Evolutionary conservation across 1,140 invertebrate genomes (phyloP), one percentile per base, ranked within the genome.

Genomic region (Diplogasteroides magnus): DNA sequence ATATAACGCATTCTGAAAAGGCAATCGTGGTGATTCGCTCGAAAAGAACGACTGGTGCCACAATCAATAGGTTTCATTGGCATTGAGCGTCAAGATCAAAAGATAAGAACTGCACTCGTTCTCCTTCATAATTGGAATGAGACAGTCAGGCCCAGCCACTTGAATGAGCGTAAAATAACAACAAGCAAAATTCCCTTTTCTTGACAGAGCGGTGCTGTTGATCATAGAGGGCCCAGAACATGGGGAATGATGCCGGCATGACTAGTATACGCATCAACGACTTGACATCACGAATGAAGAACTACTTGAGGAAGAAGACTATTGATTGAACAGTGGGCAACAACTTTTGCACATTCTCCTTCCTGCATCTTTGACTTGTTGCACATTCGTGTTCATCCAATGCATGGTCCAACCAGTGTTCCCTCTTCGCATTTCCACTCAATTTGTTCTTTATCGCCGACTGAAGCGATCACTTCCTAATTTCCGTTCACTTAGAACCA

Each of bases 271-370:
- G 78, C 28, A 84, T 31, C 60, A 84, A 67, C 19, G 64, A 32
- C 61, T 81, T 80, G 15, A 85, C 78, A 71, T 86, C 84, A 23
- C 77, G 74, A 55, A 85, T 72, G 75, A 85, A 84, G 28, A 84
- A 79, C 57, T 79, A 27, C 62, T 68, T 71, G 27, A 89, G 89
- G 82, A 87, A 93, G 73, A 85, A 86, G 59, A 88, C 87, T 11
- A 48, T 48, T 6, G 37, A 48, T 48, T 61, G n/a, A n/a, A n/a
- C n/a, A n/a, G n/a, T n/a, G n/a, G n/a, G n/a, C n/a, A n/a, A n/a
- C n/a, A 25, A 13, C 28, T 61, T 15, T 15, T 61, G 59, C 25
- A 0, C 59, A 14, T 1, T 11, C 13, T 59, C 88, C 87, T 58
- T 90, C 89, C 78, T 59, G 67, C 67, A 68, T 25, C 63, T 68